Base-by-base conservation (phyloP, 2,797 vertebrate species). In the Gobionotothen gibberifrons region DNA sequence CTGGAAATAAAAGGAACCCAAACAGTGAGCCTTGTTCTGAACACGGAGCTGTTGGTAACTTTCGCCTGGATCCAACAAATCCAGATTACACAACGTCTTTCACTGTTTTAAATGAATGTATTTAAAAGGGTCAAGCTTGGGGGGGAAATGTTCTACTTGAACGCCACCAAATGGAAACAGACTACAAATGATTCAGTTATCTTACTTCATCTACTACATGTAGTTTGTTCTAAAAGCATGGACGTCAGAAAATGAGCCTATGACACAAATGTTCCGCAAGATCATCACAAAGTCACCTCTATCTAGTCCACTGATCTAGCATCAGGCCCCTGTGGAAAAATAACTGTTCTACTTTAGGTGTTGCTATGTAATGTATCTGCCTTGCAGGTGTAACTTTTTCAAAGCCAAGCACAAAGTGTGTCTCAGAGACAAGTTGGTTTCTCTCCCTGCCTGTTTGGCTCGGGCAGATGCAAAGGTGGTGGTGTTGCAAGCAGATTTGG, bases 331-430 rank as follows among this genome's bases (percentile, higher is more conserved):
- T 40, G 68, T 74, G 74, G 72, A 78, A 84, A 87, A 87, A 79
- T 63, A 82, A 69, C 78, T 88, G 86, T 44, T 84, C 83, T 52
- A 89, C 83, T 89, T 85, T 56, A 62, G 71, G 48, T 75, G 43
- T 48, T 72, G 78, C 69, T 81, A 13, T 73, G 42, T 80, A 57
- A 55, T 48, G 36, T 74, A 72, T 55, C 49, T 53, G 73, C 68
- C 58, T 68, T 43, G 57, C 81, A 79, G 72, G 69, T 61, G 65
- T 19, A 57, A 56, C 72, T 70, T 81, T 79, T 77, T 76, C 36
- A 64, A 58, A 82, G 26, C 26, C 26, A 26, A 26, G 85, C 85
- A 85, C 85, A 74, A 69, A 82, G 72, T 78, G 62, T 5, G 11
- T 26, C 70, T 83, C 64, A 64, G 74, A 86, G 29, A 74, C 13